Evolutionary conservation across 2,113 vertebrate genomes (phyloP).

Genomic region (Chauna torquata): DNA sequence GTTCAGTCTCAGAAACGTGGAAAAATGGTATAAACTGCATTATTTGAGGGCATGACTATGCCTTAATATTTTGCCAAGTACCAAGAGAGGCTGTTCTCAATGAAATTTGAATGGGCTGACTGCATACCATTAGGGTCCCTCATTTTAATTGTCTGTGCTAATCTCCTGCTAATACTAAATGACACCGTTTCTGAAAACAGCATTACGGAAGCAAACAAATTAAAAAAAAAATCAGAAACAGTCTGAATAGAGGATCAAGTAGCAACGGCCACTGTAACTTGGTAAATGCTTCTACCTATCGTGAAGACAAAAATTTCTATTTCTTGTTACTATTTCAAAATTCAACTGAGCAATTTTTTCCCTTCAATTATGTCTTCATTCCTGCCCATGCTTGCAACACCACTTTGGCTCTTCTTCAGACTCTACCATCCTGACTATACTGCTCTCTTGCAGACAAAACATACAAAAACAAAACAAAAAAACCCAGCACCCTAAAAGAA

Average conservation of each 20-base stretch:
- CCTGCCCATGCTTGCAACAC: neutral
- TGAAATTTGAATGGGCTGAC: neutral
- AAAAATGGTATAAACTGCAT: neutral
- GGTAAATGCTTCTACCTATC: neutral
- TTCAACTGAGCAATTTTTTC: neutral
- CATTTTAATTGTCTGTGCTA: neutral
- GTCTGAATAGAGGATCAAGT: neutral
- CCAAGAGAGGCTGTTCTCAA: neutral
- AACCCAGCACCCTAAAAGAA: neutral
- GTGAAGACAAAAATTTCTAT: neutral
- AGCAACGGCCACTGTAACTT: neutral
- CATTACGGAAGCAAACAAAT: neutral
- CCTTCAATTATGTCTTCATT: neutral
- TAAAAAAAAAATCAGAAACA: neutral
- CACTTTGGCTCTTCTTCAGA: neutral
- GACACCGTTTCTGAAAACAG: neutral
- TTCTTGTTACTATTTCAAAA: neutral
- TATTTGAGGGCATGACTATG: neutral
- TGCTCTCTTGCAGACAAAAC: neutral
- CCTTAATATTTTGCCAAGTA: neutral
- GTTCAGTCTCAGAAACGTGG: neutral
- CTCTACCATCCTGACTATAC: neutral
- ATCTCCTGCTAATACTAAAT: neutral
- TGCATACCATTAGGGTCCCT: neutral
- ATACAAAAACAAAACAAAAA: neutral